These are phyloP conservation scores for Halichondria panicea DNA, from an alignment of 37 sponge, comb jelly and placozoan genomes.

Conservation along the genomic window DNA sequence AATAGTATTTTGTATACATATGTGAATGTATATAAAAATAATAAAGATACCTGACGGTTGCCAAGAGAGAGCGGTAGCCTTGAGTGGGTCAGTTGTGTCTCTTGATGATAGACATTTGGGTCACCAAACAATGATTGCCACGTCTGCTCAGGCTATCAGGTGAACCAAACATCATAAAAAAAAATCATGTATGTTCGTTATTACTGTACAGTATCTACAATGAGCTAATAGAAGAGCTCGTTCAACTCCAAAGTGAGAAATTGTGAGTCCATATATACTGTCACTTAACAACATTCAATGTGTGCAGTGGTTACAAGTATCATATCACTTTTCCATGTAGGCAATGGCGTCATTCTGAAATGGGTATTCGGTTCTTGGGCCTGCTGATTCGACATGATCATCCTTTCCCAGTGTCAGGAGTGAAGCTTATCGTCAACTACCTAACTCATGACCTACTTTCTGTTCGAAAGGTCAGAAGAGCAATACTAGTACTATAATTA, in stretches of 20 bases:
- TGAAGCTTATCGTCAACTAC: constrained; percentile 38
- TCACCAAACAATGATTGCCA: too few species aligned
- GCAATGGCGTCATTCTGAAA: constrained; percentile 63
- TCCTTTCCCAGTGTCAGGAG: constrained; percentile 44
- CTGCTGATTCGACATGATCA: constrained; percentile 61
- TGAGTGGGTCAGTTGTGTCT: too few species aligned
- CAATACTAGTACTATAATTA: background rate
- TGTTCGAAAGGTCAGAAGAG: constrained; percentile 63
- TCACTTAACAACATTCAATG: too few species aligned
- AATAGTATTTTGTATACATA: background rate
- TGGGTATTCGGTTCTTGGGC: constrained; percentile 48
- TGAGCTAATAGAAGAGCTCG: too few species aligned
- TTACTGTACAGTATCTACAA: too few species aligned
- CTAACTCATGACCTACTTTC: constrained; percentile 62
- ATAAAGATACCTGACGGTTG: background rate
- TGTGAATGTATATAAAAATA: background rate
- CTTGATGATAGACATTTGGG: too few species aligned
- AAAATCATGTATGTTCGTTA: too few species aligned
- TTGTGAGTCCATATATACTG: too few species aligned
- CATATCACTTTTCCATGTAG: constrained; percentile 26
- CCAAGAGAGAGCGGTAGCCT: too few species aligned
- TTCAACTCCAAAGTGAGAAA: too few species aligned
- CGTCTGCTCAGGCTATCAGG: too few species aligned
- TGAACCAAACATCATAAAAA: too few species aligned
- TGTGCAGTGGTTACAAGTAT: background rate